Evolutionary conservation across 2,113 vertebrate genomes (phyloP).

Genomic region (Speoplatyrhinus poulsoni): DNA sequence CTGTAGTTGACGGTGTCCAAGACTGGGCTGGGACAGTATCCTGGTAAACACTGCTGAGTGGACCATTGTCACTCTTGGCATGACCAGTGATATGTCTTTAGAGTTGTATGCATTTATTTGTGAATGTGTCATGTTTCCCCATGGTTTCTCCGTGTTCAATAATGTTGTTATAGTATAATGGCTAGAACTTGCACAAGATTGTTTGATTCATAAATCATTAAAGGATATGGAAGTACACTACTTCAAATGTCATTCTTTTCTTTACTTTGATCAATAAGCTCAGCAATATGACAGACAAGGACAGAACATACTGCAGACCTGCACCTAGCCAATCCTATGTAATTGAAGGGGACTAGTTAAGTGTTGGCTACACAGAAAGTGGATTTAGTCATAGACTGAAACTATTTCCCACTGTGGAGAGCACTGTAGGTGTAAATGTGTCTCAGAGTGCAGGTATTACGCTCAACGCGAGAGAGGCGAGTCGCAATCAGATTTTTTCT

Average conservation of each 20-base stretch:
- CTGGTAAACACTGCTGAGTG: slow-evolving; percentile 56
- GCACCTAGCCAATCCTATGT: not conserved
- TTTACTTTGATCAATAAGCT: no score
- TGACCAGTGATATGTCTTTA: slow-evolving; percentile 56
- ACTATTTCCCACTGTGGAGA: not conserved
- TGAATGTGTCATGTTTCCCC: slow-evolving; percentile 1
- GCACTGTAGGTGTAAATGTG: slow-evolving; percentile 6
- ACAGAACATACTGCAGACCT: not conserved
- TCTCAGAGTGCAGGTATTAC: slow-evolving; percentile 9
- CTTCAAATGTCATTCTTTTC: no score
- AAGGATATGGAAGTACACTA: no score
- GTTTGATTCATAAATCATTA: no score
- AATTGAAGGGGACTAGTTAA: slow-evolving; percentile 5
- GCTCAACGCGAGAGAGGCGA: not conserved
- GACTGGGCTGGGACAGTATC: slow-evolving; percentile 18
- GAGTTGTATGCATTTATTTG: not conserved
- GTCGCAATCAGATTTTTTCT: slow-evolving; percentile 27
- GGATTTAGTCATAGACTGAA: not conserved
- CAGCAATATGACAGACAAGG: not conserved
- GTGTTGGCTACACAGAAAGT: slow-evolving; percentile 8
- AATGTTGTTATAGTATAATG: no score
- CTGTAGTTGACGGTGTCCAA: slow-evolving; percentile 11
- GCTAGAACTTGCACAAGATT: no score
- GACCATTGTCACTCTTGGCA: slow-evolving; percentile 60
- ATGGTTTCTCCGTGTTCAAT: not conserved